Conservation (phyloP, 2,888 invertebrate species). For the Mesorhabditis spiculigera region DNA sequence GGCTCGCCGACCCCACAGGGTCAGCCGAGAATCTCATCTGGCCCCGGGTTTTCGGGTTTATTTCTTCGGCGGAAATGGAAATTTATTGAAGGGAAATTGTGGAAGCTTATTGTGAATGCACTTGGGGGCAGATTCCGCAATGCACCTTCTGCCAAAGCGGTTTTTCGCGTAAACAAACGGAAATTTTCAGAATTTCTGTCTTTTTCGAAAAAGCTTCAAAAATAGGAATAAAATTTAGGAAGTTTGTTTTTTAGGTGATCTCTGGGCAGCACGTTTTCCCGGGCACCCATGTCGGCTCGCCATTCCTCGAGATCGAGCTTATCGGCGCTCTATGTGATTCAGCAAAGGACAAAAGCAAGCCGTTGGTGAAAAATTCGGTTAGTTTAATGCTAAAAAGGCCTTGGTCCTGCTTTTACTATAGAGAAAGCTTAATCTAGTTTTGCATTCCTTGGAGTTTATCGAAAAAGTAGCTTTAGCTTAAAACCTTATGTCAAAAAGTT, state of each 20-base stretch:
- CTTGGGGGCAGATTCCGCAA: no score
- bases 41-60: no score
- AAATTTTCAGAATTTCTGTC: not conserved
- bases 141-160: no score
- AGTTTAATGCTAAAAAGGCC: not conserved
- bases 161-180: not conserved
- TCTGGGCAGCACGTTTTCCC: constrained; percentile 88
- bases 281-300: constrained; percentile 72
- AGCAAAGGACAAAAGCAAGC: constrained; percentile 75
- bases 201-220: no score
- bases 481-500: not conserved
- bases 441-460: not conserved
- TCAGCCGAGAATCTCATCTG: no score
- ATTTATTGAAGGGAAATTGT: no score
- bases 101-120: no score
- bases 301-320: constrained; percentile 83
- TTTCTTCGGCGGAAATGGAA: no score
- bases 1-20: not conserved
- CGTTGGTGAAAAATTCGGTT: not conserved
- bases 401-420: no score
- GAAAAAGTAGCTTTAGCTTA: not conserved
- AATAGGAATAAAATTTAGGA: not conserved
- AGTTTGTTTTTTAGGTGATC: constrained; percentile 66
- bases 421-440: no score
- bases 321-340: constrained; percentile 85